A percentile compares a stretch with the other conserved stretches of the same genome.
Conservation (phyloP, 2,113 vertebrate genomes). For the Porphyrio hochstetteri region DNA sequence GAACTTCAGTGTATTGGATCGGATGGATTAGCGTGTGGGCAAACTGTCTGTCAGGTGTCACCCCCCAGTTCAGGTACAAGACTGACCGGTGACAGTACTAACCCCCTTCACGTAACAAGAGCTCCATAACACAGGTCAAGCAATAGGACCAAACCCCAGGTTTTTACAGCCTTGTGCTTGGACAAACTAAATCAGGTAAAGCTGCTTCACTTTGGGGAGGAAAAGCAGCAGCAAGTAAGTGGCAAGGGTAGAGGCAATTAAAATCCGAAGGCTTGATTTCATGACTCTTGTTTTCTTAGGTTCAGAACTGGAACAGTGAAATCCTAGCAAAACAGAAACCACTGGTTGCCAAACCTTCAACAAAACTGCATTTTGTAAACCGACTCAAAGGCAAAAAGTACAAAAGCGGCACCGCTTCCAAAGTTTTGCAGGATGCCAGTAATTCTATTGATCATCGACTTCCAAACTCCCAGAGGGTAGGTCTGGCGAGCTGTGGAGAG, state of each 20-base stretch:
- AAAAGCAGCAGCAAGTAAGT: neutral
- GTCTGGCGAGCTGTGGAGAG: neutral
- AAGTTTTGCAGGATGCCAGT: constrained; percentile 92
- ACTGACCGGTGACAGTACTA: neutral
- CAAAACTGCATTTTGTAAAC: constrained; percentile 94
- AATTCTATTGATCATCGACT: constrained; percentile 84
- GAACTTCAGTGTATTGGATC: neutral
- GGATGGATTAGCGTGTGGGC: no score
- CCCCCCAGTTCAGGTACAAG: neutral
- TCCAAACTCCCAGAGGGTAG: constrained; percentile 82
- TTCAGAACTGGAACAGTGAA: constrained; percentile 91
- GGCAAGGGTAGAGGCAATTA: neutral
- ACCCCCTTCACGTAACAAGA: neutral
- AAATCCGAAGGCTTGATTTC: neutral
- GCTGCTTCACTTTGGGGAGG: neutral
- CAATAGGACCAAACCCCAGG: neutral
- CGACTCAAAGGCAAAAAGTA: constrained; percentile 92
- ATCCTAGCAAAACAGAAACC: constrained; percentile 91
- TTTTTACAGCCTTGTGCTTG: neutral
- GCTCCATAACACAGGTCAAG: neutral
- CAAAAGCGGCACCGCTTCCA: constrained; percentile 81
- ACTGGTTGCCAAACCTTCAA: constrained; percentile 84
- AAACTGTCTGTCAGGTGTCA: neutral
- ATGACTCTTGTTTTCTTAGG: constrained; percentile 75
- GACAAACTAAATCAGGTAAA: neutral